These are phyloP conservation scores for Hylaeus volcanicus DNA, from an alignment of 1,140 invertebrate species.

Conservation along the genomic window DNA sequence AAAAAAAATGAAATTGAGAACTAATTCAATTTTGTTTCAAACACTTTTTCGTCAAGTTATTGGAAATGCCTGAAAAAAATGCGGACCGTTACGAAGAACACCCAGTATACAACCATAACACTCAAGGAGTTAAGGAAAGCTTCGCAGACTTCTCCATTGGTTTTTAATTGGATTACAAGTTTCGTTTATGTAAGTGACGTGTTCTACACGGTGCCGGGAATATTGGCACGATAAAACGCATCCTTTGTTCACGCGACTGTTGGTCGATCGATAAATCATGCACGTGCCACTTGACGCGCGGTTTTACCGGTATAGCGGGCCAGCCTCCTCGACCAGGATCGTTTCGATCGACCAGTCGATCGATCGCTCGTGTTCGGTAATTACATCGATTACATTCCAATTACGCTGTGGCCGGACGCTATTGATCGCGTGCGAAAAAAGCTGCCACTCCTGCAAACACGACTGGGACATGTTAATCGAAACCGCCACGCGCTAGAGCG, in stretches of 20 bases:
- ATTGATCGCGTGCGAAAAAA: conserved; percentile 29
- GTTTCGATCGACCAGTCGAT: conserved; percentile 17
- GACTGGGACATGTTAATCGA: conserved; percentile 41
- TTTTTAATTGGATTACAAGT: background rate
- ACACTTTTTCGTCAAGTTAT: too few species aligned
- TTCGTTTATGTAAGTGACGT: background rate
- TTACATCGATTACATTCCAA: conserved; percentile 62
- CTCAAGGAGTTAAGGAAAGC: too few species aligned
- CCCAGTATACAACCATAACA: too few species aligned
- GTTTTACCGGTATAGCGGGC: conserved; percentile 10
- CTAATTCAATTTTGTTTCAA: too few species aligned
- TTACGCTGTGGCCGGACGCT: conserved; percentile 45
- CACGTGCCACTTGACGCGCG: conserved; percentile 18
- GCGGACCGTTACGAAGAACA: too few species aligned
- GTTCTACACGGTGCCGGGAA: background rate
- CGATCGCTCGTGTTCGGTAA: conserved; percentile 51
- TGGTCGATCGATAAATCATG: conserved; percentile 58
- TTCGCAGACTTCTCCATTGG: too few species aligned
- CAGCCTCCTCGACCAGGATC: conserved; percentile 18
- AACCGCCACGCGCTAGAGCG: background rate
- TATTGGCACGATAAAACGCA: conserved; percentile 10
- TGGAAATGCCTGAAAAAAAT: too few species aligned
- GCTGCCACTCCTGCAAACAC: conserved; percentile 6
- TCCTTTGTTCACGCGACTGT: conserved; percentile 17
- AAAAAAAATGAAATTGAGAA: too few species aligned